Evolutionary conservation across 2,888 invertebrate species (phyloP).

Genomic region (Dorcus hopei): DNA sequence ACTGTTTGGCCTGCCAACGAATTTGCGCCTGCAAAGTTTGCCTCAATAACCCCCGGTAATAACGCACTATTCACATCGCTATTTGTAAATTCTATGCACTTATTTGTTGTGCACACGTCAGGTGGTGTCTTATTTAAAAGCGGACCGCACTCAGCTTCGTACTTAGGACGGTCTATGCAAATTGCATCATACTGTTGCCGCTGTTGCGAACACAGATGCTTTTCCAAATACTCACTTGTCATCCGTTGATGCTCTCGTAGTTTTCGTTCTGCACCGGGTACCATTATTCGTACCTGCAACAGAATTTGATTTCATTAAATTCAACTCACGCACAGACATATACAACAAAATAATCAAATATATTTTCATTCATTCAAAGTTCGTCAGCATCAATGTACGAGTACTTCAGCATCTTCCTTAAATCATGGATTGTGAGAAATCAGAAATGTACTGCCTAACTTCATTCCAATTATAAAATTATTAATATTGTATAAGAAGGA

Average conservation of each 20-base stretch:
- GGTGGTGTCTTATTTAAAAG: slow-evolving; percentile 50
- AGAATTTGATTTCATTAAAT: slow-evolving; percentile 9
- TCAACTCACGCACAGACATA: background rate
- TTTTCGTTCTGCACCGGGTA: slow-evolving; percentile 59
- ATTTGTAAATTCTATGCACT: slow-evolving; percentile 39
- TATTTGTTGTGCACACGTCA: slow-evolving; percentile 50
- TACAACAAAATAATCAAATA: too few species aligned
- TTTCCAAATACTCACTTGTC: slow-evolving; percentile 53
- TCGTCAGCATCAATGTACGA: background rate
- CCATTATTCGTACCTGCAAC: slow-evolving; percentile 57
- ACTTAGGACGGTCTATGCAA: slow-evolving; percentile 12
- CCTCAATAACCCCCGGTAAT: slow-evolving; percentile 34
- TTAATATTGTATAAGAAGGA: too few species aligned
- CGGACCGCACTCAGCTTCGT: slow-evolving; percentile 33
- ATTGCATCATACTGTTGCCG: slow-evolving; percentile 34
- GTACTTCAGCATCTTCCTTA: background rate
- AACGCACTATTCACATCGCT: slow-evolving; percentile 31
- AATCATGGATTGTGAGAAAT: background rate
- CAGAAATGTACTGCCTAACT: background rate
- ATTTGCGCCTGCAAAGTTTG: slow-evolving; percentile 29
- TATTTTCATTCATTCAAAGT: background rate
- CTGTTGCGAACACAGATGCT: slow-evolving; percentile 34
- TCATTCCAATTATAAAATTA: background rate
- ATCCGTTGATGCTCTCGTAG: slow-evolving; percentile 55
- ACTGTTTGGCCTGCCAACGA: slow-evolving; percentile 49